Base-by-base conservation (phyloP, 53 echinoderm and acorn worm genomes). In the Luidia sarsii region DNA sequence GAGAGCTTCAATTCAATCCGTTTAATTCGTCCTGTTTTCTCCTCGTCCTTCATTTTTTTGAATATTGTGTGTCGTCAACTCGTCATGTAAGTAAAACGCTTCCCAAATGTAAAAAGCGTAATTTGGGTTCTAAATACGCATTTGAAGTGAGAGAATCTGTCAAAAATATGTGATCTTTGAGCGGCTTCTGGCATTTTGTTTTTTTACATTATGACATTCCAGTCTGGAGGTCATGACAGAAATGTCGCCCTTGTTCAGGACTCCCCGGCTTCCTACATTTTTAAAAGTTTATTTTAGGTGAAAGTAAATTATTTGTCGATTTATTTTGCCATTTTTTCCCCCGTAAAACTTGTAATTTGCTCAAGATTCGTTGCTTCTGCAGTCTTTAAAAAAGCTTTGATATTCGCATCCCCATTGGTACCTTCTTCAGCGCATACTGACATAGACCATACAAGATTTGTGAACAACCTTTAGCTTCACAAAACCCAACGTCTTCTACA, bases 131-230 rank as follows among this genome's bases (percentile, higher is more conserved):
- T 6, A 16, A 16, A 53, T 53, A n/a, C 10, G 53, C n/a, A 53
- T 53, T 53, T 53, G 38, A 77, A 61, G 48, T 20, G 32, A 31
- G 31, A 61, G 30, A 62, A 29, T 77, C 45, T 59, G 14, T n/a
- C 5, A 49, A 77, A 41, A 59, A 77, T 77, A 46, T 77, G 59
- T 59, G 60, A 59, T 48, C 61, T 41, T 41, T 10, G 5, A 60
- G 9, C 25, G 41, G 18, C 35, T 22, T 61, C 59, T 77, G 25
- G 29, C 10, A n/a, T n/a, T n/a, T n/a, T n/a, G n/a, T n/a, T n/a
- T 31, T 19, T 25, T 29, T 28, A 28, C 59, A 59, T 60, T 77
- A 61, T 61, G 67, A 67, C 67, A 25, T 45, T n/a, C n/a, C n/a
- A n/a, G n/a, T n/a, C n/a, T n/a, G n/a, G n/a, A n/a, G n/a, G n/a